phyloP scores from a whole-genome alignment of 53 echinoderm and acorn worm genomes.

The Apostichopus leukothele region DNA sequence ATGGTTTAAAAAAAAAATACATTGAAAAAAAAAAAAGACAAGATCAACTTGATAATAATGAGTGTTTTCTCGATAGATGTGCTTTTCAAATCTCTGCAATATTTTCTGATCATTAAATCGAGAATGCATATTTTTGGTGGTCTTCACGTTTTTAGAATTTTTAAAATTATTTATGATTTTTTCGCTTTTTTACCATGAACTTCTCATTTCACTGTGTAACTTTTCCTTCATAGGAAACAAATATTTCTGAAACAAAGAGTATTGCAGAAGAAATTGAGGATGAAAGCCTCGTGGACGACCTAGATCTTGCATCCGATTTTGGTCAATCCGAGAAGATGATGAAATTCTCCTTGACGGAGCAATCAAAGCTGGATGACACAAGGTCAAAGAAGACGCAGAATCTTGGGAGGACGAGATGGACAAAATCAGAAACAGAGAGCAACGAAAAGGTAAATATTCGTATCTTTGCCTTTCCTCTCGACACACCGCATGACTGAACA shows the following conservation, averaged over 20 bases:
- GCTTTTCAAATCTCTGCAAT: too few relatives aligned
- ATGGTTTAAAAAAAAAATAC: too few relatives aligned
- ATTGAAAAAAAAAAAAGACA: too few relatives aligned
- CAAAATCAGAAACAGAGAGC: too few relatives aligned
- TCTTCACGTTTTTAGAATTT: too few relatives aligned
- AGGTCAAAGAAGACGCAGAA: neutral
- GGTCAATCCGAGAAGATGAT: constrained; percentile 23
- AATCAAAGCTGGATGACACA: neutral
- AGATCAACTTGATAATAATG: too few relatives aligned
- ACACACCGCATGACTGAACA: neutral
- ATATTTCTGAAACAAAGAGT: constrained; percentile 49
- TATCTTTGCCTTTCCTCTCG: too few relatives aligned
- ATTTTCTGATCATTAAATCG: too few relatives aligned
- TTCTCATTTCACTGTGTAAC: neutral
- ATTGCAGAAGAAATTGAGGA: constrained; percentile 71
- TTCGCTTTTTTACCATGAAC: neutral
- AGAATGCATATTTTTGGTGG: too few relatives aligned
- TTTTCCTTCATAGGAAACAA: neutral
- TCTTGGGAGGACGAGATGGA: neutral
- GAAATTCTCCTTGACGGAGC: constrained; percentile 5
- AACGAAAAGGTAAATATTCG: too few relatives aligned
- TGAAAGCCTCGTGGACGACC: constrained; percentile 66
- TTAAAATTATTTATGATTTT: too few relatives aligned
- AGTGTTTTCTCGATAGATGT: too few relatives aligned
- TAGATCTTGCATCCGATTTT: constrained; percentile 38